Evolutionary conservation across 2,888 invertebrate species (phyloP).

Genomic region (Orthosia cruda): DNA sequence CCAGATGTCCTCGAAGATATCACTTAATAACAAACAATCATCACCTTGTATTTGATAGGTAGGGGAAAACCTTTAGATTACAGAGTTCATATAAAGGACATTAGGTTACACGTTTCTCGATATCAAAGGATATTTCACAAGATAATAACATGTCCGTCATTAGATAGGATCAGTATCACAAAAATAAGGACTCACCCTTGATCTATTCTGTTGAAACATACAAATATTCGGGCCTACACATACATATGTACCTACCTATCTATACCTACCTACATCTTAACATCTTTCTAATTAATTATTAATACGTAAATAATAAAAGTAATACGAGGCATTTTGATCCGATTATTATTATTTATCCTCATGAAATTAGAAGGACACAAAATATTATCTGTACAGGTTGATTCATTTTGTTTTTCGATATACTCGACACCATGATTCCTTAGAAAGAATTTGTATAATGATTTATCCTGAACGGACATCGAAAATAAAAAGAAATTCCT

Average conservation of each 20-base stretch:
- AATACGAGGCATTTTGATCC: constrained; percentile 13
- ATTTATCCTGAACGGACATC: neutral
- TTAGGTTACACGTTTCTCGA: neutral
- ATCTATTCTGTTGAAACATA: neutral
- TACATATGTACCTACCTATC: no score
- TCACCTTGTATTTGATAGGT: neutral
- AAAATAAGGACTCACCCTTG: no score
- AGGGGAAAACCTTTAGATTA: no score
- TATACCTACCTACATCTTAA: no score
- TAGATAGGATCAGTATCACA: no score
- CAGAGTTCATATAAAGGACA: neutral
- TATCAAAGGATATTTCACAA: neutral
- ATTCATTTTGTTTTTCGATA: constrained; percentile 21
- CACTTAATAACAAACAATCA: neutral
- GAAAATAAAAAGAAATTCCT: neutral
- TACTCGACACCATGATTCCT: neutral
- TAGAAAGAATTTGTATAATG: neutral
- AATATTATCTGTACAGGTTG: neutral
- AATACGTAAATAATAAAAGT: constrained; percentile 29
- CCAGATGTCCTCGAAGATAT: no score
- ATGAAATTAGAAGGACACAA: neutral
- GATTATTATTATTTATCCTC: constrained; percentile 28
- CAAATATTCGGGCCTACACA: neutral
- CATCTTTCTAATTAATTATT: constrained; percentile 3
- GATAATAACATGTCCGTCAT: neutral